Evolutionary conservation across 2,888 invertebrate species (phyloP), one percentile per base, ranked within the genome.

Genomic region (Limenitis camilla): DNA sequence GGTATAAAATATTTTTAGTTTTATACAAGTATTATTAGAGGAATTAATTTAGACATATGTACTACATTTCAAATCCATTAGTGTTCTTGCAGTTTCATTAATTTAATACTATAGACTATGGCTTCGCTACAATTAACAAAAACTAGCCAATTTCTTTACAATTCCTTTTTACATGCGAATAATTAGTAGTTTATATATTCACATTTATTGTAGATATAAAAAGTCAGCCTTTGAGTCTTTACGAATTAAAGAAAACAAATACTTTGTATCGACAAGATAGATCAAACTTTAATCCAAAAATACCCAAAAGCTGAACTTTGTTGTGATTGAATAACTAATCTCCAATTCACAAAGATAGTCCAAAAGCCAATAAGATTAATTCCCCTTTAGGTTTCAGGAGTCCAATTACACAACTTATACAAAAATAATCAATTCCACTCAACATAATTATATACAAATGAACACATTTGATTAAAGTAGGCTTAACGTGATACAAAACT

Each of bases 11-110:
- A 38, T 32, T 11, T 39, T 40, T 38, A 33, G 38, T 44, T 39
- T 50, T 44, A 40, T 40, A 45, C 44, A 45, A 45, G 29, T 45
- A 58, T 52, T 56, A 63, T 58, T 35, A 52, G 35, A 42, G 39
- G 49, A 40, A 47, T 43, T 48, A 49, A 40, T 51, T 51, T 47
- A 54, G 40, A 40, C 11, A 49, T 45, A 53, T 39, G 48, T 48
- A 38, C 38, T 54, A 55, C 36, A 48, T 75, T 75, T 85, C 85
- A 86, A 86, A 86, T 86, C 85, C 85, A 58, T 85, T 78, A 83
- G 85, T 85, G 85, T 80, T 85, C 84, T 84, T 85, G 84, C 81
- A 74, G 70, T 62, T 65, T 51, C 49, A 52, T 71, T 49, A 56
- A 55, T 56, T 56, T 59, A 40, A 44, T 52, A 41, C 33, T 44